Evolutionary conservation across 2,113 vertebrate species (phyloP).

Genomic region (Sporophila hypoxantha): DNA sequence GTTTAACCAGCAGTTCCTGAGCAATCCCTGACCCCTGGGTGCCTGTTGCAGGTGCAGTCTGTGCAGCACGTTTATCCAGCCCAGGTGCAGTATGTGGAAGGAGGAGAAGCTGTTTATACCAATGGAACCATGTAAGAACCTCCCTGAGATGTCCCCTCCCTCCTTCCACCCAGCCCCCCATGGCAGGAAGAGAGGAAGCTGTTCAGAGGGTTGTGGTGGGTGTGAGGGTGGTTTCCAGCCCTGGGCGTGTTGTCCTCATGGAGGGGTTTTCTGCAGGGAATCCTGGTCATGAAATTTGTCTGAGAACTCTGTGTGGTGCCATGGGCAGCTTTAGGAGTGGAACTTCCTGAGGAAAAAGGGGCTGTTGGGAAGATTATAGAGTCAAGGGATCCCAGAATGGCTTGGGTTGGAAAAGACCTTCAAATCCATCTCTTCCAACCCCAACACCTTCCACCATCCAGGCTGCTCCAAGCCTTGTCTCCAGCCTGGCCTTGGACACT

Average conservation of each 20-base stretch:
- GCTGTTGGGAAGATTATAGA: neutral
- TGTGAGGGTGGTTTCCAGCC: neutral
- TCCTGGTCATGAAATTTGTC: neutral
- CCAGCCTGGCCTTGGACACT: no score
- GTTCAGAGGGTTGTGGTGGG: accelerated
- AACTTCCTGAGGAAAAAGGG: neutral
- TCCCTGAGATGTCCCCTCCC: neutral
- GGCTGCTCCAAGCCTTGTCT: neutral
- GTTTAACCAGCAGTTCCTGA: neutral
- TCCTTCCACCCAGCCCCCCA: neutral
- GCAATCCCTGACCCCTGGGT: neutral
- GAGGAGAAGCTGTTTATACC: constrained; percentile 87
- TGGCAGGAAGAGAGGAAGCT: neutral
- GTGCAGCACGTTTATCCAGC: constrained; percentile 89
- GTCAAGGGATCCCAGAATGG: neutral
- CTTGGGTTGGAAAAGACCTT: neutral
- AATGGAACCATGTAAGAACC: constrained; percentile 91
- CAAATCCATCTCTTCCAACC: neutral
- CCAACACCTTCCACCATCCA: neutral
- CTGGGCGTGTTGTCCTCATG: neutral
- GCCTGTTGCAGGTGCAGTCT: constrained; percentile 79
- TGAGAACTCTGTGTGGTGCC: no score
- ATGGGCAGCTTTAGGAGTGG: neutral
- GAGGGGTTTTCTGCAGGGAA: neutral
- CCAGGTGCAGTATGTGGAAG: constrained; percentile 94